Conservation (phyloP, 1,140 invertebrate species). For the Calycopis cecrops region DNA sequence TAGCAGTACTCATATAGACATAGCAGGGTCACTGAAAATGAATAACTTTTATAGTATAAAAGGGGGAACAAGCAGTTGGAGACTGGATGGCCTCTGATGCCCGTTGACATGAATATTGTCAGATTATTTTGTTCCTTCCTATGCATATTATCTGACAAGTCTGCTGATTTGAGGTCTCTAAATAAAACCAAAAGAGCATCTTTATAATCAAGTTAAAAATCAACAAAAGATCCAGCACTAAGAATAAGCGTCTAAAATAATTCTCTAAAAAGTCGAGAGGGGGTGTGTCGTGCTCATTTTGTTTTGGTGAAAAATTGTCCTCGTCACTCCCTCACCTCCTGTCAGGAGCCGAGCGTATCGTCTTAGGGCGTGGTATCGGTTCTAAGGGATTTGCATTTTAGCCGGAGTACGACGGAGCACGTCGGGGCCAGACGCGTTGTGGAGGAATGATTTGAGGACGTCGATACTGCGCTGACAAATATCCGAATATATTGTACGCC, state of each 20-base stretch:
- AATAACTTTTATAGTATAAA: too few species aligned
- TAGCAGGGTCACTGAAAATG: too few species aligned
- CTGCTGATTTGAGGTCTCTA: too few species aligned
- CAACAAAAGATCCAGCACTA: too few species aligned
- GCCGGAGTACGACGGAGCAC: conserved; percentile 61
- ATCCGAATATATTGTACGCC: conserved; percentile 11
- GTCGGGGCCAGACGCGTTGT: conserved; percentile 61
- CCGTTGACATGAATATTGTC: too few species aligned
- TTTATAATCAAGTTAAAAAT: conserved; percentile 4
- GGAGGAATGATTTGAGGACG: conserved; percentile 54
- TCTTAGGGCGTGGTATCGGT: conserved; percentile 55
- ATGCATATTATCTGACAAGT: too few species aligned
- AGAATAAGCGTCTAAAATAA: too few species aligned
- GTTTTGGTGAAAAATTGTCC: conserved; percentile 63
- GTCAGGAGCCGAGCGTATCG: conserved; percentile 35
- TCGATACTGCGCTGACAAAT: conserved; percentile 13
- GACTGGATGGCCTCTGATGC: too few species aligned
- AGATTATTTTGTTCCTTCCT: too few species aligned
- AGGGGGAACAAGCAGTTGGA: too few species aligned
- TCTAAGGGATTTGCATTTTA: conserved; percentile 67
- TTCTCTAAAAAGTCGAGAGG: background rate
- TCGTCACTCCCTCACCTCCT: conserved; percentile 33
- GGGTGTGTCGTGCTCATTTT: conserved; percentile 52
- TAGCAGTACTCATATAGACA: too few species aligned
- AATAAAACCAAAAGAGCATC: too few species aligned